Evolutionary conservation across 1,140 invertebrate species (phyloP), one percentile per base, ranked within the genome.

Genomic region (Hypsibius dujardini): DNA sequence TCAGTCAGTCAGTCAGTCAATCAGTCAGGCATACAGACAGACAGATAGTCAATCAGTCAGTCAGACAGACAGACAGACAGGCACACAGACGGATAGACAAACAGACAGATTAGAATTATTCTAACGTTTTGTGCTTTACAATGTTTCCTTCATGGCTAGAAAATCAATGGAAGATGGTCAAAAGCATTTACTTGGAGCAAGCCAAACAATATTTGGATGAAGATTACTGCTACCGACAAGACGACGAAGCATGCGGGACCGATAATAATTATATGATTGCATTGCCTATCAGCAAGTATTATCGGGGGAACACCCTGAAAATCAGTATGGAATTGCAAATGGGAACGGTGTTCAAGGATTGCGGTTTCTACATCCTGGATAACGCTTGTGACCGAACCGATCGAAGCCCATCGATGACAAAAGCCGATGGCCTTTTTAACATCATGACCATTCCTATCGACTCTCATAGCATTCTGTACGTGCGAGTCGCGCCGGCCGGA

Each of bases 211-310:
- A 3, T 12, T 42, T 67, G 12, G 42, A 12, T 42, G 12, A 42
- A 45, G 62, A 12, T 12, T 67, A 67, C 62, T 67, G 62, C 42
- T 56, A 12, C 50, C n/a, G 7, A 56, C 7, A 56, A n/a, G n/a
- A 56, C 50, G 42, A 42, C 3, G 62, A 67, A 42, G 12, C 12
- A 7, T 67, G 62, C 42, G 62, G 62, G 7, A 12, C 12, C 12
- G 42, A 67, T 42, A 12, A 67, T 42, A 67, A 12, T 7, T 67
- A 15, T 42, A 12, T 67, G 12, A 12, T 67, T 42, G 45, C 62
- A 7, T 3, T 67, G 3, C 62, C 62, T 7, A 7, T 67, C 3
- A 67, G 62, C 62, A 67, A 67, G 62, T 42, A 67, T 42, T 67
- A 67, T 67, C 12, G 12, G 3, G 62, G 45, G 7, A 7, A 12